Evolutionary conservation across 2,888 invertebrate genomes (phyloP), one percentile per base, ranked within the genome.

Genomic region (Itoplectis maculator): DNA sequence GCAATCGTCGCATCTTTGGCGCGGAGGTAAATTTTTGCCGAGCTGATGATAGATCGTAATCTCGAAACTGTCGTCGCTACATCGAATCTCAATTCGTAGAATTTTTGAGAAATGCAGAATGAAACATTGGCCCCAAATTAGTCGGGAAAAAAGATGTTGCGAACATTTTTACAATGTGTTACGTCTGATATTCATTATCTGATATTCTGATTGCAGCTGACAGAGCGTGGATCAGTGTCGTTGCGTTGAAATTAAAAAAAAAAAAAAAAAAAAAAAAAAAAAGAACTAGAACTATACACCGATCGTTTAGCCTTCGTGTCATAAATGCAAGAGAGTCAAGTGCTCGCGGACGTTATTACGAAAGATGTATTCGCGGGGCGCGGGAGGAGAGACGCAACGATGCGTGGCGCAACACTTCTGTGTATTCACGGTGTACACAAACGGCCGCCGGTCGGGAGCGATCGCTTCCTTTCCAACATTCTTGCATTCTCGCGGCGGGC

Each of bases 281-380:
- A 81, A 42, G n/a, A n/a, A n/a, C n/a, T n/a, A 47, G 23, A 51
- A 20, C 20, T 51, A 66, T 40, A 49, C 51, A 45, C 45, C 76
- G 65, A 82, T 70, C 69, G 56, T 70, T 75, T 75, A 66, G 72
- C 72, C 72, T 82, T 61, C 75, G 82, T 73, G 79, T 82, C 66
- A 42, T 40, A 47, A 72, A 82, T 9, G 79, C 59, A 72, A 49
- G 63, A 81, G 76, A 81, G 61, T 68, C 68, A 59, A 76, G 72
- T 70, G 61, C 69, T 69, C 42, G 74, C 56, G 66, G 65, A 45
- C 47, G 56, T 63, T 66, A 66, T 82, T 79, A 74, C 75, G 79
- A 82, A 79, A 82, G 65, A 79, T 79, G 51, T n/a, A n/a, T 49
- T 45, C 40, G 70, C 18, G 54, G 45, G 37, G 45, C 23, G 56